Percentiles rank a stretch among this genome's conserved stretches.
Conservation (phyloP, 2,797 vertebrate genomes). For the Cirrhinus mrigala region DNA sequence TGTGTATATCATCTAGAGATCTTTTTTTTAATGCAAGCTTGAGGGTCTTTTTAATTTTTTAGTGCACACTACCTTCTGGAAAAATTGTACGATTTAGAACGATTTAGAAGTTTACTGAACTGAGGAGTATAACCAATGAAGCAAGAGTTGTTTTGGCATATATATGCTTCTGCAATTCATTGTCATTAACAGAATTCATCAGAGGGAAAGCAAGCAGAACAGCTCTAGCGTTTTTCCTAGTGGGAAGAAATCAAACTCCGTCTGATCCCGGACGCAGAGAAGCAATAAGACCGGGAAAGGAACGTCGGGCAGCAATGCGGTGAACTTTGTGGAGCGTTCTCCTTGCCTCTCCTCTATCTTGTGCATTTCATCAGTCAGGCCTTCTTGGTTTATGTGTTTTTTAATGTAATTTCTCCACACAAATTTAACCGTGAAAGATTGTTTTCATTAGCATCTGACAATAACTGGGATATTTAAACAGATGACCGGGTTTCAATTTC, state of each 20-base stretch:
- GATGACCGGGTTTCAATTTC: constrained; percentile 79
- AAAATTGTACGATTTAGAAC: constrained; percentile 56
- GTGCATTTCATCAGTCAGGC: constrained; percentile 72
- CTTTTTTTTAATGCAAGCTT: constrained; percentile 25
- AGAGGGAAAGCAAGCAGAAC: constrained; percentile 54
- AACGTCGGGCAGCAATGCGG: constrained; percentile 43
- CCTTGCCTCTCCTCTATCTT: constrained; percentile 37
- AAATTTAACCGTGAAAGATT: constrained; percentile 78
- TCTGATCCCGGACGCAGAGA: constrained; percentile 41
- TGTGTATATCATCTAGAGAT: neutral
- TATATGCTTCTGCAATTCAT: constrained; percentile 48
- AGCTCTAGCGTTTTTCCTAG: neutral
- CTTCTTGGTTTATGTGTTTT: constrained; percentile 74
- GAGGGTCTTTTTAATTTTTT: constrained; percentile 23
- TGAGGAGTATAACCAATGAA: constrained; percentile 41
- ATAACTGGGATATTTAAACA: constrained; percentile 80
- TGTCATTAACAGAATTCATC: constrained; percentile 59
- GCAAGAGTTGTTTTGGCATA: constrained; percentile 49
- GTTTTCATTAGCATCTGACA: constrained; percentile 80
- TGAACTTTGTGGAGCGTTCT: constrained; percentile 42
- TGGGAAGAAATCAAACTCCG: constrained; percentile 39
- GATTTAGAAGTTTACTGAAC: constrained; percentile 50
- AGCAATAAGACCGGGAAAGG: constrained; percentile 26
- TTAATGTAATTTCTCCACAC: constrained; percentile 72
- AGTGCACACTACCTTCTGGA: constrained; percentile 40